phyloP scores from a whole-genome alignment of 2,113 vertebrate genomes.

The Sardina pilchardus region DNA sequence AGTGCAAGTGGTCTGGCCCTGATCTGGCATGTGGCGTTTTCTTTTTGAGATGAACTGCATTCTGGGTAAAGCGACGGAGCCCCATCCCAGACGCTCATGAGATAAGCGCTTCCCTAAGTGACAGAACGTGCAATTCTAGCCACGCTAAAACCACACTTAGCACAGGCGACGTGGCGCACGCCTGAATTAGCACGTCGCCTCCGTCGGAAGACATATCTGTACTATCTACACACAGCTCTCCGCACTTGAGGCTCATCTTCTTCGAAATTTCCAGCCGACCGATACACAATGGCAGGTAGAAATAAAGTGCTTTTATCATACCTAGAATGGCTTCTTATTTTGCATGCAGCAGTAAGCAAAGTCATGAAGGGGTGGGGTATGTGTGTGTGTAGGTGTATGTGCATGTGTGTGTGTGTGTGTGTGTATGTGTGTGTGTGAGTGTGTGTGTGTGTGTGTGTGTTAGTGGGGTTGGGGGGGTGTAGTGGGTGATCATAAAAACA shows the following conservation, averaged over 20 bases:
- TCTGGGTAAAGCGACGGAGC: not conserved
- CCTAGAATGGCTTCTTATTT: not conserved
- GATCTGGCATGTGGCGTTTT: not conserved
- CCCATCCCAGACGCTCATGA: not conserved
- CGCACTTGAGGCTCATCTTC: not conserved
- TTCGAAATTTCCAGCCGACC: not conserved
- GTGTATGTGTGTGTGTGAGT: not conserved
- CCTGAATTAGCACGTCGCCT: not conserved
- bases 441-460: not conserved
- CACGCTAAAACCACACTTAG: conserved; percentile 1
- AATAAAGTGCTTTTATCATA: not conserved
- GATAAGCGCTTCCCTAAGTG: conserved; percentile 24
- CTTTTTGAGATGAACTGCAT: not conserved
- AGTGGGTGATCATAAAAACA: conserved; percentile 11
- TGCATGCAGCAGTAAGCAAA: conserved; percentile 9
- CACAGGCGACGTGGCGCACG: not conserved
- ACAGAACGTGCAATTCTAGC: conserved; percentile 35
- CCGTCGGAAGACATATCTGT: not conserved
- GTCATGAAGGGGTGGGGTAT: not conserved
- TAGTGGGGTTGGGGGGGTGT: not conserved
- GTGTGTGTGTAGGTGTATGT: not conserved
- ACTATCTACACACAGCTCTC: not conserved
- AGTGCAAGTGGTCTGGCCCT: not conserved
- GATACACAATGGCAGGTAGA: not conserved
- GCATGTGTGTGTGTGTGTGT: not conserved